phyloP scores from a whole-genome alignment of 2,888 invertebrate genomes.

The Liodrosophila aerea region DNA sequence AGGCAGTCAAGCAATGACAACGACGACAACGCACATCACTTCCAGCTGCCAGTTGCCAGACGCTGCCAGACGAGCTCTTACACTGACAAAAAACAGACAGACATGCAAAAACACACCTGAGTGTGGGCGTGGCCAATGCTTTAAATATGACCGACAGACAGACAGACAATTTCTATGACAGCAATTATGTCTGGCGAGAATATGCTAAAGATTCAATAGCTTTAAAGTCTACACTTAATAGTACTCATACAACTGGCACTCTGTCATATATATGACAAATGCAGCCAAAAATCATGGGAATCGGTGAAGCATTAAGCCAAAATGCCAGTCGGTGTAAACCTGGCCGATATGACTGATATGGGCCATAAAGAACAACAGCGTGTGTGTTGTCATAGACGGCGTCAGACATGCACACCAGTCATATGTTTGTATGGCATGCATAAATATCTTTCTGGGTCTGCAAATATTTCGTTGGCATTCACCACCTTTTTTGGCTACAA shows the following conservation, averaged over 20 bases:
- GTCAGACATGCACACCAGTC: not conserved
- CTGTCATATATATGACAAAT: too few relatives aligned
- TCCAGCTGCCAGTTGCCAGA: conserved; percentile 37
- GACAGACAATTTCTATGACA: too few relatives aligned
- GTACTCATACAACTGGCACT: too few relatives aligned
- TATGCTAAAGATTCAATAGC: too few relatives aligned
- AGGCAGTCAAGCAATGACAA: conserved; percentile 55
- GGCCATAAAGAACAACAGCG: conserved; percentile 46
- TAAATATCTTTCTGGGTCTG: conserved; percentile 45
- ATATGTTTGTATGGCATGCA: conserved; percentile 28
- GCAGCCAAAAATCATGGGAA: too few relatives aligned
- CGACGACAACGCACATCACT: conserved; percentile 58
- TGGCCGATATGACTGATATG: conserved; percentile 41
- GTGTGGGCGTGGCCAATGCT: conserved; percentile 49
- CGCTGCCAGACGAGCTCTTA: conserved; percentile 6
- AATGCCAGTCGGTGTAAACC: conserved; percentile 31
- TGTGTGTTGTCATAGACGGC: conserved; percentile 11
- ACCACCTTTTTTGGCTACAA: conserved; percentile 36
- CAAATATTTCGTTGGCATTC: conserved; percentile 35
- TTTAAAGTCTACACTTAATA: too few relatives aligned
- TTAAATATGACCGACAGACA: too few relatives aligned
- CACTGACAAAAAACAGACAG: conserved; percentile 51
- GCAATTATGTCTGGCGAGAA: too few relatives aligned
- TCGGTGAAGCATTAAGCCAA: conserved; percentile 30
- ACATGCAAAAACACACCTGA: conserved; percentile 57